Conservation (phyloP, 2,113 vertebrate genomes). For the Oxyura jamaicensis region DNA sequence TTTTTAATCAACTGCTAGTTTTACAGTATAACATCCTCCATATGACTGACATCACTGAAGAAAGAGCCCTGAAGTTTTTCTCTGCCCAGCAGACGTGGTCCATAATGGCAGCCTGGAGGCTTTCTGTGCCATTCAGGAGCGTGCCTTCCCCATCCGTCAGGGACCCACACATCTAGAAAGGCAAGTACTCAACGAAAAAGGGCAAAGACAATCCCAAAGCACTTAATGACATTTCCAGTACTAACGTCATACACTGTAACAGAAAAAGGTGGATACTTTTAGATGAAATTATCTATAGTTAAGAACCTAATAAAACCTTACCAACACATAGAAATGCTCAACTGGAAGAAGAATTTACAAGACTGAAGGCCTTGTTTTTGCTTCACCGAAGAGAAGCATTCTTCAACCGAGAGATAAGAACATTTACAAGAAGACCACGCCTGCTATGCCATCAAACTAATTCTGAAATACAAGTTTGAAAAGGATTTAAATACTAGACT, state of each 20-base stretch:
- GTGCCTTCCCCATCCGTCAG: background rate
- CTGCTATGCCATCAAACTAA: background rate
- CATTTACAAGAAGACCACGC: background rate
- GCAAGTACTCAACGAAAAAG: background rate
- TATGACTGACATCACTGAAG: background rate
- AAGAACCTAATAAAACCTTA: background rate
- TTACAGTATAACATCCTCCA: background rate
- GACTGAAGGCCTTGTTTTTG: background rate
- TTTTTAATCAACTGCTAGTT: background rate
- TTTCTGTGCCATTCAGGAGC: background rate
- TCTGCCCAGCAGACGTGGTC: background rate
- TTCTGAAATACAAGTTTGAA: background rate
- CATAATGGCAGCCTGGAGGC: background rate
- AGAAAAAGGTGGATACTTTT: background rate
- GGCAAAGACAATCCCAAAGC: background rate
- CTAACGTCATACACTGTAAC: background rate
- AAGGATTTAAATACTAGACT: background rate
- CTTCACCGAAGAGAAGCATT: background rate
- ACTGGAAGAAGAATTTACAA: background rate
- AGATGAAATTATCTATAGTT: background rate
- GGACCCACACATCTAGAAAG: background rate
- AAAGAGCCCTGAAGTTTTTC: background rate
- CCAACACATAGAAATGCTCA: background rate
- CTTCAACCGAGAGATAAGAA: background rate
- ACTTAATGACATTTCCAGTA: background rate